These are phyloP conservation scores for Amyelois transitella DNA, from an alignment of 1,140 invertebrate genomes.

Conservation along the genomic window DNA sequence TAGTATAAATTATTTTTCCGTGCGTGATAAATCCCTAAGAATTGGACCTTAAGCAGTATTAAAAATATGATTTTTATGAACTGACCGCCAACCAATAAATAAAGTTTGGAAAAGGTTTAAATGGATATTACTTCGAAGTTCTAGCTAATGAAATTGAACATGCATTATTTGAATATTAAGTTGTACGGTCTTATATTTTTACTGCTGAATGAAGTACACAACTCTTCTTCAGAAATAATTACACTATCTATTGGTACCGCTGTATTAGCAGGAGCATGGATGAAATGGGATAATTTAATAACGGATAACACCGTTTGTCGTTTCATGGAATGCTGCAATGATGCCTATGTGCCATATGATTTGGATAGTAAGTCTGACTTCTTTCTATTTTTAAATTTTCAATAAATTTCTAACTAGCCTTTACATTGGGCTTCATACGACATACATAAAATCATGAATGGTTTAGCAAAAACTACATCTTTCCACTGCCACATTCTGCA, in stretches of 20 bases:
- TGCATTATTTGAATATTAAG: background rate
- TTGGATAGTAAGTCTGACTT: constrained; percentile 58
- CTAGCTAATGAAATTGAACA: background rate
- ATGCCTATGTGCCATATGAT: constrained; percentile 52
- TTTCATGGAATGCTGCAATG: constrained; percentile 57
- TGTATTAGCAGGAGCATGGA: constrained; percentile 34
- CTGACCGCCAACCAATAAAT: too few species aligned
- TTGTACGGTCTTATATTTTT: background rate
- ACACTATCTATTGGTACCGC: constrained; percentile 29
- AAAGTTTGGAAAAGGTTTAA: too few species aligned
- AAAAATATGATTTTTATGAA: too few species aligned
- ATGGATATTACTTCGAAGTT: background rate
- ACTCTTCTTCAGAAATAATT: constrained; percentile 24
- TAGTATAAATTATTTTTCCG: too few species aligned
- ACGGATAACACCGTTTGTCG: constrained; percentile 53
- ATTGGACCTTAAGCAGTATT: too few species aligned
- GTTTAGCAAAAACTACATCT: too few species aligned
- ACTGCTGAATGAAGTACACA: background rate
- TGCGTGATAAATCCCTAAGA: too few species aligned
- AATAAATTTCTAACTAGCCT: too few species aligned
- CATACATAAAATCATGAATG: too few species aligned
- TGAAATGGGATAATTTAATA: constrained; percentile 40
- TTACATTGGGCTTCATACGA: too few species aligned
- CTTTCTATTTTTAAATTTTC: too few species aligned
- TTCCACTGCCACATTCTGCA: too few species aligned